These are phyloP conservation scores for Mythimna vitellina DNA, from an alignment of 2,888 invertebrate genomes.

Conservation along the genomic window DNA sequence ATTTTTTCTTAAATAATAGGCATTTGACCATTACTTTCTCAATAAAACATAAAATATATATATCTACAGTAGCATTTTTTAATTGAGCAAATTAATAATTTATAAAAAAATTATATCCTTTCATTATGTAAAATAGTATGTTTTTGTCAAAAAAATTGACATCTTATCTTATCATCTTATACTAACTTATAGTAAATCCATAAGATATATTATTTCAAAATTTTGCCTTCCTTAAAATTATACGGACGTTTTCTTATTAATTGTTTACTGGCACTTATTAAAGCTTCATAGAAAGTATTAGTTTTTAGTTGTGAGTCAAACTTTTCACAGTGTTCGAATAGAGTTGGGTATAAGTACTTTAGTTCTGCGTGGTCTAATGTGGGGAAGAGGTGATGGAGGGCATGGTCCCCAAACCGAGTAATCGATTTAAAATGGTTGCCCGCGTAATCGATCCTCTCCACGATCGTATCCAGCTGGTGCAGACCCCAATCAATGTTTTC, in stretches of 20 bases:
- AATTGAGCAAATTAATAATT: slow-evolving; percentile 4
- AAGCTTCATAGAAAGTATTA: slow-evolving; percentile 90
- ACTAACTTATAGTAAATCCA: neutral
- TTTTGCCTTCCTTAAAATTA: slow-evolving; percentile 75
- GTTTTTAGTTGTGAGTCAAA: slow-evolving; percentile 89
- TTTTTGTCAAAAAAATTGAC: neutral
- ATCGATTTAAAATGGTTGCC: slow-evolving; percentile 92
- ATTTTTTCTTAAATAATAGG: neutral
- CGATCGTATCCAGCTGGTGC: slow-evolving; percentile 93
- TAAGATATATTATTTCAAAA: slow-evolving; percentile 16
- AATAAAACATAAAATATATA: neutral
- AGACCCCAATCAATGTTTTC: slow-evolving; percentile 93
- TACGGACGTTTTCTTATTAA: slow-evolving; percentile 81
- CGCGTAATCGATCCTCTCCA: slow-evolving; percentile 93
- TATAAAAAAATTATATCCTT: neutral
- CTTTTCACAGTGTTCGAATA: slow-evolving; percentile 92
- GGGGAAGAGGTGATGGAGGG: slow-evolving; percentile 95
- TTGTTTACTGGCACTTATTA: slow-evolving; percentile 92
- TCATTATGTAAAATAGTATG: neutral
- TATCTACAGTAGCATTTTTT: neutral
- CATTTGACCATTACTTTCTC: neutral
- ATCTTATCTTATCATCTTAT: neutral
- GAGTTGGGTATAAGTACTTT: slow-evolving; percentile 91
- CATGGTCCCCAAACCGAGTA: slow-evolving; percentile 94
- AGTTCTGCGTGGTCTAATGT: slow-evolving; percentile 94